Evolutionary conservation across 2,113 vertebrate genomes (phyloP), one percentile per base, ranked within the genome.

Genomic region (Ascaphus truei): DNA sequence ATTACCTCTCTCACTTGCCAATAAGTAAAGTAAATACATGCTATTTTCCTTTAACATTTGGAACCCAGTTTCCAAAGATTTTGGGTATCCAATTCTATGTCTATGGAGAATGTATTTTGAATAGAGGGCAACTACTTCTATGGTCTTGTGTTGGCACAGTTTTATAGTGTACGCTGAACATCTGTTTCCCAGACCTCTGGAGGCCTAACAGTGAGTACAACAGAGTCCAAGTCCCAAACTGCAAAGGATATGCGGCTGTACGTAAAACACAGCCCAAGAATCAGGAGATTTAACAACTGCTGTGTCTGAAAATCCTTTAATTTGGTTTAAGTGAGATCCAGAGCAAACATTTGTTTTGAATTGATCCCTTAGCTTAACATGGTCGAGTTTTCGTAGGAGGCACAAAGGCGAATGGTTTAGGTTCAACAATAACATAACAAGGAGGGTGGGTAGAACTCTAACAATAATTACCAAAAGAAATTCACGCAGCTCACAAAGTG

Each of bases 111-210:
- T n/a, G n/a, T n/a, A n/a, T n/a, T n/a, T n/a, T n/a, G n/a, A n/a
- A n/a, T n/a, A n/a, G n/a, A n/a, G n/a, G n/a, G n/a, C n/a, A n/a
- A n/a, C n/a, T n/a, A n/a, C n/a, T n/a, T n/a, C n/a, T n/a, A n/a
- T n/a, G n/a, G n/a, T n/a, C n/a, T n/a, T n/a, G n/a, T n/a, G n/a
- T n/a, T n/a, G n/a, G n/a, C n/a, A n/a, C 50, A 12, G 29, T n/a
- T 27, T 27, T 29, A 26, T 11, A 37, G 10, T 34, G 12, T 41
- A 55, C 26, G 26, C 18, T 18, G n/a, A 53, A 41, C 62, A 65
- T 41, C 34, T 66, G 50, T 41, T 66, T 55, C 36, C 36, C 63
- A 55, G 63, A 53, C 23, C 37, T 43, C 20, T 65, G 50, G 23
- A 20, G 22, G 18, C 53, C 3, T 43, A 52, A 66, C 29, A 43